Conservation (phyloP, 2,888 invertebrate genomes). For the Drosophila pegasa region DNA sequence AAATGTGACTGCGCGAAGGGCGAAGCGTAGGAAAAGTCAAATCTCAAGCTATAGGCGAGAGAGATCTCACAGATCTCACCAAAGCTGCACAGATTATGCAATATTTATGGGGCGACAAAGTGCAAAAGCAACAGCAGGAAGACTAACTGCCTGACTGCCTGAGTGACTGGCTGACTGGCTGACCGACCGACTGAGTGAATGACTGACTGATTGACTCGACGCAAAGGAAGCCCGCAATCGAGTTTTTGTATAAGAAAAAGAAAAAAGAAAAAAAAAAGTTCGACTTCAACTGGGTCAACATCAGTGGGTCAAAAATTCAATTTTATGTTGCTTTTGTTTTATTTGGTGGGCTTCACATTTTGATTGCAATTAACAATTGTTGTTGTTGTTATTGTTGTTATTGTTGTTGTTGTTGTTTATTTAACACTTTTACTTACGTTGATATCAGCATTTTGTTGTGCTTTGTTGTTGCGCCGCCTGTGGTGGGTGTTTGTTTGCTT, state of each 20-base stretch:
- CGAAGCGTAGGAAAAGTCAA: conserved; percentile 65
- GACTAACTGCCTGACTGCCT: conserved; percentile 26
- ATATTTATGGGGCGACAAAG: conserved; percentile 65
- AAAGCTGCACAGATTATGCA: conserved; percentile 59
- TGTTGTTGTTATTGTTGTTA: conserved; percentile 39
- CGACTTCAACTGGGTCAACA: conserved; percentile 68
- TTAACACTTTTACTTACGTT: conserved; percentile 76
- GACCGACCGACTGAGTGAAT: conserved; percentile 6
- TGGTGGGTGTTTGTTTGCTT: conserved; percentile 53
- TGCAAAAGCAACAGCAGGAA: conserved; percentile 60
- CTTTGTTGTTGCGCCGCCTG: conserved; percentile 39
- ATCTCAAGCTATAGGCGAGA: conserved; percentile 38
- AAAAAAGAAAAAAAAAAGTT: not conserved
- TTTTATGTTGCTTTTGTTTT: conserved; percentile 39
- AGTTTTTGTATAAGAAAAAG: conserved; percentile 27
- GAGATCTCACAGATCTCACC: conserved; percentile 10
- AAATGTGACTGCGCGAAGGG: conserved; percentile 47
- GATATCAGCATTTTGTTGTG: conserved; percentile 75
- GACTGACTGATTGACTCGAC: conserved; percentile 17
- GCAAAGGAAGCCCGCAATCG: conserved; percentile 28
- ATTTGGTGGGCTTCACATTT: conserved; percentile 37
- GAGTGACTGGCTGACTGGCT: conserved; percentile 8
- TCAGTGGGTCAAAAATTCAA: conserved; percentile 64
- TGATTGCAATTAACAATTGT: conserved; percentile 60
- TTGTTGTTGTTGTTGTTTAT: conserved; percentile 37